Evolutionary conservation across 2,888 invertebrate genomes (phyloP), one percentile per base, ranked within the genome.

Genomic region (Prosapia bicincta): DNA sequence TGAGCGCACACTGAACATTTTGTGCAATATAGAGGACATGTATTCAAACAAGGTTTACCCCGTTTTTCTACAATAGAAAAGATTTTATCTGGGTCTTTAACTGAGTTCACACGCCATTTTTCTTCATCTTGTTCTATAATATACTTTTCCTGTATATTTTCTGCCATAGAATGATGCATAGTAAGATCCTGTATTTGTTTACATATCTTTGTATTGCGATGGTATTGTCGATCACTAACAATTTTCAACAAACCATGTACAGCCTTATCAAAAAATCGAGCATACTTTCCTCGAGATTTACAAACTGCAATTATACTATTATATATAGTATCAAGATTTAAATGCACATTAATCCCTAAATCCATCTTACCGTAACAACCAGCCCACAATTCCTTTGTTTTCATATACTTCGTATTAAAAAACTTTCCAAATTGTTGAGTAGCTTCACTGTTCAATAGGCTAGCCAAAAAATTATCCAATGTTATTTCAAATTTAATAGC

Each of bases 231-330:
- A n/a, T 78, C 78, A 38, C 75, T 73, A 28, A 78, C 72, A 24
- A 76, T 74, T 71, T 74, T 76, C 15, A 78, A 66, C 25, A 78
- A 77, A 68, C 74, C 75, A 23, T 78, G 77, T 38, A 78, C 71
- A 43, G 77, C 75, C 71, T 76, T 76, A 26, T 76, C 77, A 25
- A 78, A 68, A 43, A 77, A 76, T 25, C 67, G 72, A 23, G 76
- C 67, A 32, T 74, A 78, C 25, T 76, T 73, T 70, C 76, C 76
- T 78, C 74, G 76, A 43, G 71, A 74, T 26, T 78, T 74, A 71
- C 78, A 78, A n/a, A 78, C 65, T 54, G 74, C 43, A 69, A 74
- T 28, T 68, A 78, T 75, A 71, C 76, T 68, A 73, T 78, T 77
- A 54, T 75, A 77, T 20, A 77, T 65, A 9, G 71, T 74, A 69